phyloP scores from a whole-genome alignment of 2,888 invertebrate genomes.

The Macrophya annulata region DNA sequence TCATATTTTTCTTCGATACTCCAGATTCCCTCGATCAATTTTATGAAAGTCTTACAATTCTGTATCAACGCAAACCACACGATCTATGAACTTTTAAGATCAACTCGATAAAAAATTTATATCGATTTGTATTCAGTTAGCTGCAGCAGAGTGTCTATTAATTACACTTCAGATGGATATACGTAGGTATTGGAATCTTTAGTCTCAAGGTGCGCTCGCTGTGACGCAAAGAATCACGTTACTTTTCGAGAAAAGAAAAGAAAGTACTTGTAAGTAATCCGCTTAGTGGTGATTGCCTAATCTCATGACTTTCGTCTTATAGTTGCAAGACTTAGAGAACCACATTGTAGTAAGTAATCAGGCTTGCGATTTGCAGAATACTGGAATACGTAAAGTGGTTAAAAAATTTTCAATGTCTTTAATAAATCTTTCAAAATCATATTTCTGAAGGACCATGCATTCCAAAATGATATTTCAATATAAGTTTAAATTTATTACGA shows the following conservation, averaged over 20 bases:
- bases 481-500: too few relatives aligned
- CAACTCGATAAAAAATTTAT: background rate
- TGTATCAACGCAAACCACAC: background rate
- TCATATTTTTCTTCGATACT: background rate
- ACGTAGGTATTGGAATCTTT: slow-evolving; percentile 15
- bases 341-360: background rate
- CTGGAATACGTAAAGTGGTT: background rate
- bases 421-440: background rate
- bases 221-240: background rate
- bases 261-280: slow-evolving; percentile 9
- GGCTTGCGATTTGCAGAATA: background rate
- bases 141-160: slow-evolving; percentile 5
- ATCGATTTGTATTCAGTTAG: slow-evolving; percentile 5
- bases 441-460: background rate
- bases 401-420: background rate
- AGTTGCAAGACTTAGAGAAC: background rate
- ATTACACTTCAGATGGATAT: background rate
- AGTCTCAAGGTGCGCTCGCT: background rate
- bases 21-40: background rate
- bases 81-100: background rate
- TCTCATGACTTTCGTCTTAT: slow-evolving; percentile 3
- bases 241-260: slow-evolving; percentile 10
- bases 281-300: slow-evolving; percentile 13
- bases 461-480: too few relatives aligned
- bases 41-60: background rate